Evolutionary conservation across 2,888 invertebrate species (phyloP), one percentile per base, ranked within the genome.

Genomic region (Allophyes oxyacanthae): DNA sequence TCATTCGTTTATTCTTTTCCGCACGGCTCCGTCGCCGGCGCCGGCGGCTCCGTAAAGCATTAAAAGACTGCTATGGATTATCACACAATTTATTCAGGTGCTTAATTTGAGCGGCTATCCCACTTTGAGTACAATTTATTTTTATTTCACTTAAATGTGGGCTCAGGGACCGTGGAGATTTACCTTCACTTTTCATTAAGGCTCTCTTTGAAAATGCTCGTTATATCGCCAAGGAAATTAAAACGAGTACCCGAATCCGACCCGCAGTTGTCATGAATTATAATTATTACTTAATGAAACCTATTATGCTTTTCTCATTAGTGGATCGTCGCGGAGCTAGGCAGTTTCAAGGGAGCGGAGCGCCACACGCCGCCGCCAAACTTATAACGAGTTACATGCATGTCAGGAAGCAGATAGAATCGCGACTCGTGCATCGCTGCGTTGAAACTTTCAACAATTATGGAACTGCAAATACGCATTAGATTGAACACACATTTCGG

Each of bases 51-150:
- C 79, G 86, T 88, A 88, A 91, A 90, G 85, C 91, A 91, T 91
- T 91, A 89, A 91, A 91, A 90, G 89, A 92, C 91, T 89, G 86
- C 88, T 87, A 78, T 79, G 92, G 93, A 93, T 93, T 93, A 93
- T 92, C 92, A 88, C 90, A 89, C 91, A 93, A 93, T 93, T 93
- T 93, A 93, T 93, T 92, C 93, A 92, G 93, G 92, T 92, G 93
- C 92, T 93, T 93, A 91, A 92, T 93, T 93, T 92, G 90, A 91
- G 90, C 87, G 88, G 85, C 90, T 83, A 89, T 88, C 87, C 88
- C 88, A 89, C 90, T 92, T 90, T 86, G 86, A 82, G 87, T 78
- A 84, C 86, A 90, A 91, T 92, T 92, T 92, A 90, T 91, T 91
- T 91, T 92, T 92, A 92, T 92, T 92, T 90, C 89, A 88, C 89